Evolutionary conservation across 2,888 invertebrate species (phyloP).

Genomic region (Lasioglossum figueresi): DNA sequence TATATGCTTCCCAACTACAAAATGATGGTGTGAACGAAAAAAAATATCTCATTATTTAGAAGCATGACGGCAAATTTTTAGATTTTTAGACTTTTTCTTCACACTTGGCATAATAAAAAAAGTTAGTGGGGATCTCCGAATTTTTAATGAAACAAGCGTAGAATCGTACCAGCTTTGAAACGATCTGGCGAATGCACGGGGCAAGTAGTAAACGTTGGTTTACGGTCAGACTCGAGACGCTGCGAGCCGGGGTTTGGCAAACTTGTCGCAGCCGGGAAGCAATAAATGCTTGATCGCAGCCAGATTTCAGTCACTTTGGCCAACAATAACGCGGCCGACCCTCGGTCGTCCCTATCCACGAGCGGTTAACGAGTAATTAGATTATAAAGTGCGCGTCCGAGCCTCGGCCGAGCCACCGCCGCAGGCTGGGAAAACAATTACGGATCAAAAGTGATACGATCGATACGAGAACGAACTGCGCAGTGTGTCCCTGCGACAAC

Average conservation of each 20-base stretch:
- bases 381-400: conserved; percentile 34
- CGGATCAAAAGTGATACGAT: conserved; percentile 2
- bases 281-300: conserved; percentile 49
- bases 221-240: conserved; percentile 40
- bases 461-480: neutral
- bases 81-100: neutral
- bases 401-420: neutral
- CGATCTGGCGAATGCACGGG: neutral
- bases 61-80: neutral
- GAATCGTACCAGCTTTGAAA: neutral
- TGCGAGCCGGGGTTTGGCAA: conserved; percentile 10
- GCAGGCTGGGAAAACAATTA: conserved; percentile 26
- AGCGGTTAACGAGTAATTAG: conserved; percentile 38
- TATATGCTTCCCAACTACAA: too few relatives aligned
- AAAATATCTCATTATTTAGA: too few relatives aligned
- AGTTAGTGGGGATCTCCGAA: too few relatives aligned
- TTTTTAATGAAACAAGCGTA: conserved; percentile 10
- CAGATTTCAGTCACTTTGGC: conserved; percentile 39
- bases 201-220: conserved; percentile 52
- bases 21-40: too few relatives aligned
- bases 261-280: conserved; percentile 30
- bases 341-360: neutral
- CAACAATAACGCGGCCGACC: conserved; percentile 33
- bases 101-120: neutral
- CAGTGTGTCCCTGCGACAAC: neutral